phyloP scores from a whole-genome alignment of 2,113 vertebrate species.

The Noctilio leporinus region DNA sequence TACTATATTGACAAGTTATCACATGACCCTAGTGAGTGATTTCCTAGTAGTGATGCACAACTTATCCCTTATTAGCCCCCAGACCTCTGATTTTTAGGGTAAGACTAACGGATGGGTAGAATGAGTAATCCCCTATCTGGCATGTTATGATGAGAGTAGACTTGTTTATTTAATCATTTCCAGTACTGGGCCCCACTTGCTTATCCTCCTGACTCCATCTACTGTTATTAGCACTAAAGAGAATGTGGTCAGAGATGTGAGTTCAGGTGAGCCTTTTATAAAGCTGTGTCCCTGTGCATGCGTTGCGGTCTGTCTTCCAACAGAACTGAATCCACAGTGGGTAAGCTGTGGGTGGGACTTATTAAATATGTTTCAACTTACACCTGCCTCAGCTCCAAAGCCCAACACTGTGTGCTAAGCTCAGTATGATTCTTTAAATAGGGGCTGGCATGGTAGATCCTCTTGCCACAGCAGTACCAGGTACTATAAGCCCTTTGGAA shows the following conservation, averaged over 20 bases:
- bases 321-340: background rate
- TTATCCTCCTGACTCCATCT: background rate
- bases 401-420: background rate
- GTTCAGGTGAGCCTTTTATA: background rate
- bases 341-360: background rate
- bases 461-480: background rate
- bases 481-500: background rate
- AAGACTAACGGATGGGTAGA: background rate
- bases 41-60: background rate
- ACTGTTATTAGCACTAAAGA: background rate
- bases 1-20: background rate
- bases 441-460: background rate
- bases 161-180: conserved; percentile 9
- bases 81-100: background rate
- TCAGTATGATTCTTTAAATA: background rate
- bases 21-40: background rate
- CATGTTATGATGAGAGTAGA: background rate
- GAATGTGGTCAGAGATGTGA: background rate
- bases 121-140: background rate
- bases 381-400: background rate
- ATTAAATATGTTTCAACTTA: background rate
- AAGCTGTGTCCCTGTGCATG: background rate
- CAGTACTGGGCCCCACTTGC: background rate
- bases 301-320: background rate
- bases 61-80: background rate